Conservation (phyloP, 2,113 vertebrate species). For the Callaeas wilsoni region DNA sequence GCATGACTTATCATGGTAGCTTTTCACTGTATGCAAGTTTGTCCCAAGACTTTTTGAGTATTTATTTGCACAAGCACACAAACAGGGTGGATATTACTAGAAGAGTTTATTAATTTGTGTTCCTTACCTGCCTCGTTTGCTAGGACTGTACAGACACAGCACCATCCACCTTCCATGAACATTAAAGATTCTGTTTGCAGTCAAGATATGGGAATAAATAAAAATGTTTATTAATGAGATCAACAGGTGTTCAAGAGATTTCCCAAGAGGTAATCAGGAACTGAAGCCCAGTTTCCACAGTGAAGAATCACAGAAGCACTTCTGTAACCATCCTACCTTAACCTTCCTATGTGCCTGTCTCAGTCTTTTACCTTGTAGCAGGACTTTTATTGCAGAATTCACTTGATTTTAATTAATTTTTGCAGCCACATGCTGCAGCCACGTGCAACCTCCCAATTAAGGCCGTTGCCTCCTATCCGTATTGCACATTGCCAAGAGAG, state of each 20-base stretch:
- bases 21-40: not conserved
- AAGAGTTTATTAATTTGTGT: not conserved
- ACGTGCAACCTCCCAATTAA: constrained; percentile 15
- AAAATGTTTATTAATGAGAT: not conserved
- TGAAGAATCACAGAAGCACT: not conserved
- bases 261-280: not conserved
- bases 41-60: not conserved
- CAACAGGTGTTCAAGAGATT: not conserved
- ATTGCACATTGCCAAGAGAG: not conserved
- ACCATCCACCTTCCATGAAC: not conserved
- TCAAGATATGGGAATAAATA: not conserved
- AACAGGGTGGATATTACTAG: not conserved
- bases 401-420: constrained; percentile 38
- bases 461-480: not conserved
- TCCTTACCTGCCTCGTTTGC: not conserved
- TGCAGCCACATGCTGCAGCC: constrained; percentile 31
- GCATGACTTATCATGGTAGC: not conserved
- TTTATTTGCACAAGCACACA: not conserved
- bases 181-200: not conserved
- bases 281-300: not conserved
- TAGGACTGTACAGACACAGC: not conserved
- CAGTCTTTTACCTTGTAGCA: not conserved
- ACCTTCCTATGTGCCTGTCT: not conserved
- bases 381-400: constrained; percentile 22
- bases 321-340: not conserved